A percentile compares a stretch with the other conserved stretches of the same genome.
phyloP scores from a whole-genome alignment of 92 coral and sea anemone species.

The Parazoanthus darwini region DNA sequence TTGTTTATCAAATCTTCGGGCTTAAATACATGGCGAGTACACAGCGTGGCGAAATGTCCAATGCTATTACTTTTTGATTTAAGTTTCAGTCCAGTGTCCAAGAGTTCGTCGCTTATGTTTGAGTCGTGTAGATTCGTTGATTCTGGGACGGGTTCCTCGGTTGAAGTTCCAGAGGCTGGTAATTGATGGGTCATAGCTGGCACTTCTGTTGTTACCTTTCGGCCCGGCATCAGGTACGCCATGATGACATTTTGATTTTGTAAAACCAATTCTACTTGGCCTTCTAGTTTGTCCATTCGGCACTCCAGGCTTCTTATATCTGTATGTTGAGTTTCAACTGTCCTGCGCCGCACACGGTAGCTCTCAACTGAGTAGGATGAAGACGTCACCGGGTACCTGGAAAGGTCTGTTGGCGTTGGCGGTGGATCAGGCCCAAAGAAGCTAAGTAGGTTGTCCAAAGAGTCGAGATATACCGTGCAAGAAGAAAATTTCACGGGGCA shows the following conservation, averaged over 20 bases:
- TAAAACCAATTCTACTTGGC: not conserved
- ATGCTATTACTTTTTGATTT: not conserved
- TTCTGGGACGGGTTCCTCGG: not conserved
- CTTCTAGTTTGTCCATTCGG: not conserved
- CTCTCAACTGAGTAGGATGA: not conserved
- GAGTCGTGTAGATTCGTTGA: not conserved
- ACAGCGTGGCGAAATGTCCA: slow-evolving; percentile 13
- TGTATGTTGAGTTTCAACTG: not conserved
- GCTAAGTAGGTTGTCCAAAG: too few relatives aligned
- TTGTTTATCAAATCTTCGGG: not conserved
- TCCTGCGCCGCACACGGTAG: not conserved
- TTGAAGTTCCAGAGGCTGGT: not conserved
- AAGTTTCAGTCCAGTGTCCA: not conserved
- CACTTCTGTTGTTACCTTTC: not conserved
- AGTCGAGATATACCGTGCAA: too few relatives aligned
- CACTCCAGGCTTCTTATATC: not conserved
- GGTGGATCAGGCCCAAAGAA: not conserved
- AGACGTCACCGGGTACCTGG: not conserved
- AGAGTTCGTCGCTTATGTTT: not conserved
- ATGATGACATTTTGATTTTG: not conserved
- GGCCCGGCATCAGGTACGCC: not conserved
- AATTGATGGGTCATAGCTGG: not conserved
- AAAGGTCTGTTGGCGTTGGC: not conserved
- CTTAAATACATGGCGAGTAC: not conserved
- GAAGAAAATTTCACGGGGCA: too few relatives aligned